These are phyloP conservation scores for Babyrousa celebensis DNA, from an alignment of 2,797 vertebrate species.

Conservation along the genomic window DNA sequence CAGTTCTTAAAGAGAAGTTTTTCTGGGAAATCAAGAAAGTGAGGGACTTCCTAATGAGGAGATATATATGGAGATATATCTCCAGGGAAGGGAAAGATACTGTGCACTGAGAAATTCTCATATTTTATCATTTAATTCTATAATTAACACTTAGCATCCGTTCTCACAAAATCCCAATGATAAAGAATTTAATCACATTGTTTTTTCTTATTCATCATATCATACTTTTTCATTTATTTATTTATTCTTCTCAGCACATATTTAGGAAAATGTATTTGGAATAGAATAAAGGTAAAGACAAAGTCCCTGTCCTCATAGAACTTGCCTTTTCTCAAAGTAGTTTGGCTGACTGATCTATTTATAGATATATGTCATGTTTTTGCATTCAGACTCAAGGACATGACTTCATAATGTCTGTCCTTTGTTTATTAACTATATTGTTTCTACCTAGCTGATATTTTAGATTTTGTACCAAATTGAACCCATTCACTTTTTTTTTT, in stretches of 20 bases:
- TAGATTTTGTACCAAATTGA: neutral
- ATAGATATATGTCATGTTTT: neutral
- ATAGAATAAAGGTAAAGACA: neutral
- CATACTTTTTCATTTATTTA: neutral
- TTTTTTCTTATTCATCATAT: slow-evolving; percentile 1
- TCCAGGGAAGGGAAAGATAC: neutral
- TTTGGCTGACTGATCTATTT: neutral
- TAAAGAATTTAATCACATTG: slow-evolving; percentile 7
- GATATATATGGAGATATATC: neutral
- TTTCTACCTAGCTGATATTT: neutral
- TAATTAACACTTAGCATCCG: neutral
- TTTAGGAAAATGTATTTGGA: neutral
- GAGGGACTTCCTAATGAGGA: neutral
- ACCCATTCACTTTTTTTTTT: neutral
- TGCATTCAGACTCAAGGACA: neutral
- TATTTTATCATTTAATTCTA: slow-evolving; percentile 25
- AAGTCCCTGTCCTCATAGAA: neutral
- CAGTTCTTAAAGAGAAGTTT: neutral
- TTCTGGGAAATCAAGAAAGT: slow-evolving; percentile 56
- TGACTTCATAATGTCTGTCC: neutral
- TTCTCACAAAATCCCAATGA: neutral
- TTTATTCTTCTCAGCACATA: neutral
- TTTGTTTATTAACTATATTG: neutral
- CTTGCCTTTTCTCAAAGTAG: neutral
- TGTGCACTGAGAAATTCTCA: neutral